Percentiles rank a stretch among this genome's conserved stretches.
phyloP scores from a whole-genome alignment of 2,797 vertebrate genomes.

The Pelodytes ibericus region DNA sequence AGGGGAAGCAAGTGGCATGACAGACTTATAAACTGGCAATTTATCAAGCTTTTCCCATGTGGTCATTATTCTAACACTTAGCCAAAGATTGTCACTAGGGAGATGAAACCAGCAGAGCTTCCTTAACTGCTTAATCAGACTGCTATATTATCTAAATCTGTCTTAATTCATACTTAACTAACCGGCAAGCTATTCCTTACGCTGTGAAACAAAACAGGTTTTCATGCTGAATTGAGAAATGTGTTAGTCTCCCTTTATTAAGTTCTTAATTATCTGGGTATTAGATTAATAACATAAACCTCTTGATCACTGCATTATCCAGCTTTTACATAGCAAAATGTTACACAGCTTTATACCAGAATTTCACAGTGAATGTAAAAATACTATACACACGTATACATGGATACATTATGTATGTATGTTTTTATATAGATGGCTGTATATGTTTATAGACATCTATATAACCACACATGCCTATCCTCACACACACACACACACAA shows the following conservation, averaged over 20 bases:
- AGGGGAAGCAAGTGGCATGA: slow-evolving; percentile 80
- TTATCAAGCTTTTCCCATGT: slow-evolving; percentile 86
- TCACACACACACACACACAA: too few relatives aligned
- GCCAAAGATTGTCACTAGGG: slow-evolving; percentile 52
- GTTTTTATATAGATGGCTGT: too few relatives aligned
- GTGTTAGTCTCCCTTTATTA: not conserved
- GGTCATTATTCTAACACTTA: slow-evolving; percentile 60
- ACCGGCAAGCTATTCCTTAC: not conserved
- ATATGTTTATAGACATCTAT: too few relatives aligned
- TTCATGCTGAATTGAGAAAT: not conserved
- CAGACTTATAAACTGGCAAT: slow-evolving; percentile 92
- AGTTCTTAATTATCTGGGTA: not conserved
- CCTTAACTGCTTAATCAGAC: slow-evolving; percentile 5
- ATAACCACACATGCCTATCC: too few relatives aligned
- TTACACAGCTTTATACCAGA: not conserved
- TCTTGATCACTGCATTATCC: not conserved
- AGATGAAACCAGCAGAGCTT: not conserved
- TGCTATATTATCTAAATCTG: not conserved
- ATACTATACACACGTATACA: not conserved
- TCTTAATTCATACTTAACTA: not conserved
- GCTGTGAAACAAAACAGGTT: not conserved
- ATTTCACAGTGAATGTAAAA: not conserved
- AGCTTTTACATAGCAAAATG: too few relatives aligned
- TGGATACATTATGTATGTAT: not conserved
- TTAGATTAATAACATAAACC: not conserved